phyloP scores from a whole-genome alignment of 2,888 invertebrate species.

The Andrena praecox region DNA sequence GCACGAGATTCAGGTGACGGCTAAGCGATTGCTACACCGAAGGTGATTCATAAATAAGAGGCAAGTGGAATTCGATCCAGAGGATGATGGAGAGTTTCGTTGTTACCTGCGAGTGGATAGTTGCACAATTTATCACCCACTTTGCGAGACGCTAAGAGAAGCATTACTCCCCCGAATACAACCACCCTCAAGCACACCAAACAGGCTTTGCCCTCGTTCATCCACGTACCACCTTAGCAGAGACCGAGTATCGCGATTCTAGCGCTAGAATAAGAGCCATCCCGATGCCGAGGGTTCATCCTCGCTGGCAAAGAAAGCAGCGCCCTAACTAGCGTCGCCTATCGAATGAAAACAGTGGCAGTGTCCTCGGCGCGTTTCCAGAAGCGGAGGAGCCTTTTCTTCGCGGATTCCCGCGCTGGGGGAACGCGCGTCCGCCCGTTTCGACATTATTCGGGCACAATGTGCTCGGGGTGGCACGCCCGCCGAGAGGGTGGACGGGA shows the following conservation, averaged over 20 bases:
- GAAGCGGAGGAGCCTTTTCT: slow-evolving; percentile 18
- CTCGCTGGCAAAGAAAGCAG: slow-evolving; percentile 5
- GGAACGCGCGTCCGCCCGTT: slow-evolving; percentile 37
- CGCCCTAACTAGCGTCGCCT: slow-evolving; percentile 52
- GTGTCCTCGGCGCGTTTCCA: slow-evolving; percentile 32
- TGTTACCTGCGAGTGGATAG: no score
- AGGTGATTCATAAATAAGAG: no score
- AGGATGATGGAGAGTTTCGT: no score
- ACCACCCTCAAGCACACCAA: not conserved
- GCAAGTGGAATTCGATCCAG: no score
- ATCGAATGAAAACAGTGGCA: slow-evolving; percentile 37
- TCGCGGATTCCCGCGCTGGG: slow-evolving; percentile 17
- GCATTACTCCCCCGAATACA: not conserved
- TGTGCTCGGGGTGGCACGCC: slow-evolving; percentile 28
- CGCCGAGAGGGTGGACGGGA: slow-evolving; percentile 26
- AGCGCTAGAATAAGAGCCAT: not conserved
- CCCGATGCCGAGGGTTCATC: slow-evolving; percentile 3
- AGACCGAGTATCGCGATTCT: not conserved
- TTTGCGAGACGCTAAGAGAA: no score
- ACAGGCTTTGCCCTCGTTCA: not conserved
- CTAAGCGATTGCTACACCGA: no score
- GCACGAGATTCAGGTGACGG: not conserved
- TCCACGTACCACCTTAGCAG: slow-evolving; percentile 1
- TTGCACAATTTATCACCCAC: no score
- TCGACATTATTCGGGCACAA: slow-evolving; percentile 56